Evolutionary conservation across 2,797 vertebrate species (phyloP), one percentile per base, ranked within the genome.

Genomic region (Halcyon chelicuti): DNA sequence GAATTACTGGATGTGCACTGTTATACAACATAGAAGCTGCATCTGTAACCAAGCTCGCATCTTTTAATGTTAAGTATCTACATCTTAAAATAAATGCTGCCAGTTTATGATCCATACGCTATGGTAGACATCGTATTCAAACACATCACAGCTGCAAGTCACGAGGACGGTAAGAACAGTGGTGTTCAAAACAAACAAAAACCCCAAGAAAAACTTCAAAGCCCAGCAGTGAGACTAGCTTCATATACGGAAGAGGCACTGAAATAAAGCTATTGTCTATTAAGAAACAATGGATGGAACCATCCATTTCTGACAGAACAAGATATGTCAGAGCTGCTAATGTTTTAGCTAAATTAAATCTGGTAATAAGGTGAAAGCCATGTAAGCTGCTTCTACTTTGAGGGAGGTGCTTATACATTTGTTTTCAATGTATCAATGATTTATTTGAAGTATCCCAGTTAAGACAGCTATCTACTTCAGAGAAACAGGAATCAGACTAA

Each of bases 371-470:
- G 58, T 26, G 5, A 57, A 72, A 82, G 65, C 63, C n/a, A 40
- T 2, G 9, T 66, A 87, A 70, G 8, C 35, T 61, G 63, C 18
- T 75, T 75, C 66, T 66, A 67, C 35, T 73, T n/a, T 33, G 22
- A 86, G 33, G 31, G 19, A 91, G 16, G 42, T 58, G 5, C 46
- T 72, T 86, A 42, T 57, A 81, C 26, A 20, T 76, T 28, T 79
- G 12, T 37, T 66, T 77, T 63, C 35, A 18, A 49, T 3, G 1
- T 63, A 79, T 76, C 35, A 76, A 61, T 60, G 42, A 65, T 95
- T 96, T 96, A 94, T 95, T 96, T 89, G 28, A 94, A 79, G 44
- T 35, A 93, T 54, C 11, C 62, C 25, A 84, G 15, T 60, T 26
- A 80, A 88, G n/a, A 76, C 31, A 88, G 29, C 54, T 33, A 61